A percentile compares a stretch with the other conserved stretches of the same genome.
Conservation (phyloP, 2,113 vertebrate species). For the Casuarius casuarius region DNA sequence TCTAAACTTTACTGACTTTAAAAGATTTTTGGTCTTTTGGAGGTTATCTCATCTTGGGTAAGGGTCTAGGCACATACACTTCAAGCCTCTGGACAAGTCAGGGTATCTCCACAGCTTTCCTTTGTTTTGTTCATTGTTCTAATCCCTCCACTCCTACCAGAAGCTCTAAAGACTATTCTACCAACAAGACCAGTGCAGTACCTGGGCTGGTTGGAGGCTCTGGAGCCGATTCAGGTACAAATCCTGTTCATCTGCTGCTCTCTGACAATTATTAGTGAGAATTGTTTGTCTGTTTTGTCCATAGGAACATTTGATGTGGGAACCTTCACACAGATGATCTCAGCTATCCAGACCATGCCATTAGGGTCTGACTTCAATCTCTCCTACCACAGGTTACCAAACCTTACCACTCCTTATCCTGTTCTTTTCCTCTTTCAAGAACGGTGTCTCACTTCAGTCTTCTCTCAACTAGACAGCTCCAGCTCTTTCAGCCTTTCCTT, state of each 20-base stretch:
- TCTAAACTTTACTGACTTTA: neutral
- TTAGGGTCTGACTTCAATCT: neutral
- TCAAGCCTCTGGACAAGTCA: neutral
- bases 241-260: neutral
- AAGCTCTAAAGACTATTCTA: neutral
- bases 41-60: neutral
- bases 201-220: neutral
- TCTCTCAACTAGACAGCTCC: neutral
- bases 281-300: neutral
- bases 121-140: neutral
- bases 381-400: neutral
- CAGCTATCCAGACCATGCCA: neutral
- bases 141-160: neutral
- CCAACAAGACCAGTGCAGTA: neutral
- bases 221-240: neutral
- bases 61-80: rapidly evolving
- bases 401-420: neutral
- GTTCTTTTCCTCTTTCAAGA: neutral
- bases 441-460: neutral
- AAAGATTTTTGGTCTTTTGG: neutral
- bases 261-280: neutral
- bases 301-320: neutral
- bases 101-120: rapidly evolving
- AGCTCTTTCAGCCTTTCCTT: neutral
- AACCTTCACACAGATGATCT: neutral